A percentile compares a stretch with the other conserved stretches of the same genome.
These are phyloP conservation scores for Polydrusus cervinus DNA, from an alignment of 2,888 invertebrate species.

Conservation along the genomic window DNA sequence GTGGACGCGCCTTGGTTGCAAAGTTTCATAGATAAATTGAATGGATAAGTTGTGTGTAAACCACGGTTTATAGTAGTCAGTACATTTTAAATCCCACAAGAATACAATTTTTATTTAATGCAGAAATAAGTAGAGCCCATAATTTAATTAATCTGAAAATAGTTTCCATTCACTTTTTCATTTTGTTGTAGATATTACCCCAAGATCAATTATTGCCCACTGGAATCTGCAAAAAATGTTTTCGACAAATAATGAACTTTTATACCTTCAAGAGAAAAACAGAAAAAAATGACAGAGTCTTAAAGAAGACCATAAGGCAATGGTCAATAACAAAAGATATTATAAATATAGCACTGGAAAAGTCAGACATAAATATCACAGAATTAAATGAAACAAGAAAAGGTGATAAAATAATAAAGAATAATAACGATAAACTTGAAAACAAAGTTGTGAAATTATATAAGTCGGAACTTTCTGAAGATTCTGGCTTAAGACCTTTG, in stretches of 20 bases:
- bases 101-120: too few species aligned
- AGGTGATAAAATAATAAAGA: background rate
- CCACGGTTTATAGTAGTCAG: too few species aligned
- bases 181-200: conserved; percentile 64
- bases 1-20: too few species aligned
- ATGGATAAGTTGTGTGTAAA: too few species aligned
- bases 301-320: conserved; percentile 59
- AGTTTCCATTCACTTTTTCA: background rate
- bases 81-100: too few species aligned
- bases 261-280: conserved; percentile 66
- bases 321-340: conserved; percentile 60
- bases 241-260: conserved; percentile 68
- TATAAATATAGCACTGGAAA: conserved; percentile 63
- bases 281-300: conserved; percentile 66
- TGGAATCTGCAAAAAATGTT: conserved; percentile 69
- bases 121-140: background rate
- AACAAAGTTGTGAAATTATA: conserved; percentile 2
- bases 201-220: conserved; percentile 69
- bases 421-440: background rate
- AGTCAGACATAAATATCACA: background rate
- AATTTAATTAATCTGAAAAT: background rate
- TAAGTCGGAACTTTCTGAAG: background rate
- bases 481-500: background rate
- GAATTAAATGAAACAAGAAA: background rate
- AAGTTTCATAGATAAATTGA: too few species aligned